Base-by-base conservation (phyloP, 2,797 vertebrate genomes). In the Lemur catta region DNA sequence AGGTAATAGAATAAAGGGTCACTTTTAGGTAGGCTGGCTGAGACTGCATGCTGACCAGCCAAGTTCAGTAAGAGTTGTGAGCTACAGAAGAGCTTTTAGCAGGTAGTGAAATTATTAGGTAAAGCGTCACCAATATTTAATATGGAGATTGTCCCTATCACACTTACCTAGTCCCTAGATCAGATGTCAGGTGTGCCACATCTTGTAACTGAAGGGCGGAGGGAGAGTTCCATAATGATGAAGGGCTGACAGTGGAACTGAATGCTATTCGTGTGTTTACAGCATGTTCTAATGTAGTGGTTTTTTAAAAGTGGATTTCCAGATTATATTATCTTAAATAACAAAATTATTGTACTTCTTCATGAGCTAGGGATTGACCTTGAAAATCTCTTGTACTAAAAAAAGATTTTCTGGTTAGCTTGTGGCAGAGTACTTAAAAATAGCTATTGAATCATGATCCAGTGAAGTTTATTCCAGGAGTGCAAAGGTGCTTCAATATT, bases 401-500 rank as follows among this genome's bases (percentile, higher is more conserved):
- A 87, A 76, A 59, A 38, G 1, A 63, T 55, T 71, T 78, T 72
- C 74, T 82, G 35, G 28, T 89, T 93, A 76, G 14, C 30, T 81
- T 22, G 67, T 18, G 3, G 61, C 15, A 78, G 57, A 95, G 6
- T 48, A 80, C 46, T 80, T 91, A 50, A 89, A 79, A 74, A 52
- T 20, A 81, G n/a, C n/a, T 63, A n/a, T 89, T 95, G 84, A 96
- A 46, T 93, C 33, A 81, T 82, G 57, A 71, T 8, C 38, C 63
- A 48, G 2, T 52, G 33, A 91, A 74, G 33, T 85, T 79, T 84
- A 82, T 91, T 95, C 6, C 48, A 90, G 38, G 10, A 26, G 43
- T 78, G 10, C 43, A 91, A 69, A 95, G 28, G 13, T 75, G 22
- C 7, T 48, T 79, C 28, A 65, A 18, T 48, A 75, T 79, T 88